Evolutionary conservation across 2,888 invertebrate species (phyloP).

Genomic region (Camponotus fellah): DNA sequence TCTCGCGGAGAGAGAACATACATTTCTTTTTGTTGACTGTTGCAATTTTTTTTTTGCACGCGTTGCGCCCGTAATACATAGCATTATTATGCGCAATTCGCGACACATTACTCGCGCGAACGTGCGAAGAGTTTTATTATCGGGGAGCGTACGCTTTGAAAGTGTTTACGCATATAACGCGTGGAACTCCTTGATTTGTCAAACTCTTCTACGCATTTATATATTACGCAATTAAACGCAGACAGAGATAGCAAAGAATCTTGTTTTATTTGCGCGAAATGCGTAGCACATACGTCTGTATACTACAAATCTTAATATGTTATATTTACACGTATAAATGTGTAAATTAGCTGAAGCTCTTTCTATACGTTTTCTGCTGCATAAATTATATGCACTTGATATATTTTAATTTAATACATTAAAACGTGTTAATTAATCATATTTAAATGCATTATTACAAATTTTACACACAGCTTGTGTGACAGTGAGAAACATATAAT

Average conservation of each 20-base stretch:
- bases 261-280: background rate
- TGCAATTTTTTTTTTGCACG: background rate
- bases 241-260: background rate
- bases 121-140: background rate
- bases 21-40: background rate
- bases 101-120: constrained; percentile 20
- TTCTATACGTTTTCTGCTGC: too few relatives aligned
- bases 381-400: too few relatives aligned
- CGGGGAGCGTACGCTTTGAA: constrained; percentile 58
- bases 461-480: too few relatives aligned
- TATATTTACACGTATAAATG: too few relatives aligned
- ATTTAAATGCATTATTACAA: too few relatives aligned
- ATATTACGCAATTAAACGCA: constrained; percentile 34
- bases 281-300: background rate
- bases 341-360: too few relatives aligned
- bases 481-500: too few relatives aligned
- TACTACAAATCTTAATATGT: too few relatives aligned
- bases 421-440: too few relatives aligned
- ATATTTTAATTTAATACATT: too few relatives aligned
- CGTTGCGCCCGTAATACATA: constrained; percentile 18
- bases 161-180: constrained; percentile 71
- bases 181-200: constrained; percentile 58
- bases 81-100: constrained; percentile 52
- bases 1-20: background rate
- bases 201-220: background rate